These are phyloP conservation scores for Globia sparganii DNA, from an alignment of 2,888 invertebrate genomes.

Conservation along the genomic window DNA sequence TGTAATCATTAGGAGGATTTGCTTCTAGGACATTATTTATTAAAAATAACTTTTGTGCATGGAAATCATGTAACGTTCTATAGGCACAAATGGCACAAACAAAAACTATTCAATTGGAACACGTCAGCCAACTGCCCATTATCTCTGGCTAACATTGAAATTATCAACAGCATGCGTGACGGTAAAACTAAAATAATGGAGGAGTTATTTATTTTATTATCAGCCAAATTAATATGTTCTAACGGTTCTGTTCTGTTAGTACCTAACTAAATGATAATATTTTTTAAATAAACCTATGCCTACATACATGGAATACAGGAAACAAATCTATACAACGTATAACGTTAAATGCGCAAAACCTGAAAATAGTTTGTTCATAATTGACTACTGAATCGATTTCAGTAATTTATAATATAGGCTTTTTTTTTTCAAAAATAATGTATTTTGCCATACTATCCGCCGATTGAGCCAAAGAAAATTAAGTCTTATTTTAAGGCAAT, in stretches of 20 bases:
- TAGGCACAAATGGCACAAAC: background rate
- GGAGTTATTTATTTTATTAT: slow-evolving; percentile 39
- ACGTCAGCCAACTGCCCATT: slow-evolving; percentile 31
- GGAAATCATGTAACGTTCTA: background rate
- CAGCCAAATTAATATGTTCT: slow-evolving; percentile 21
- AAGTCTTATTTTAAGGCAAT: no score
- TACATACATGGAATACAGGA: background rate
- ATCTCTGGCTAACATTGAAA: slow-evolving; percentile 34
- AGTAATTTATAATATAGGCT: no score
- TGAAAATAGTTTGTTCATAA: no score
- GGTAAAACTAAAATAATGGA: slow-evolving; percentile 19
- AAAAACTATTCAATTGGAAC: slow-evolving; percentile 27
- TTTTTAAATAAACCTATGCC: background rate
- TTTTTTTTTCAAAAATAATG: no score
- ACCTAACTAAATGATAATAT: slow-evolving; percentile 19
- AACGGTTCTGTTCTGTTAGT: slow-evolving; percentile 17
- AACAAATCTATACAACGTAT: no score
- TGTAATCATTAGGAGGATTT: no score
- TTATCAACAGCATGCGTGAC: slow-evolving; percentile 37
- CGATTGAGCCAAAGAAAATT: no score
- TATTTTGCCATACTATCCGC: no score
- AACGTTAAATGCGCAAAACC: no score
- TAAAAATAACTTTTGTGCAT: background rate
- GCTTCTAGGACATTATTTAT: no score
- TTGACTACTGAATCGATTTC: no score